Evolutionary conservation across 2,888 invertebrate species (phyloP), one percentile per base, ranked within the genome.

Genomic region (Andrena marginata): DNA sequence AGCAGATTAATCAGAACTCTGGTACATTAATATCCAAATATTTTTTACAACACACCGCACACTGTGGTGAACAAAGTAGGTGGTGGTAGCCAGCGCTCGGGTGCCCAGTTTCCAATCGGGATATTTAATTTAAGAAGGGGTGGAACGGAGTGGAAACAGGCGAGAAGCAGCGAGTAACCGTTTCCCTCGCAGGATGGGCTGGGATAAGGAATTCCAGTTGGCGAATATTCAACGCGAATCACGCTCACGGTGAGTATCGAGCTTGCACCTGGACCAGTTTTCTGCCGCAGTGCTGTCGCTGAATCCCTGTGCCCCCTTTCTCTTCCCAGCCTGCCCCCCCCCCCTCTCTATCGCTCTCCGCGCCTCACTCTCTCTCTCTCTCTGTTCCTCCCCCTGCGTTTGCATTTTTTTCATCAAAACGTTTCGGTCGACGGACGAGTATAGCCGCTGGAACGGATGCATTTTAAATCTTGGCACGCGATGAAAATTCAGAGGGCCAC

Each of bases 341-440:
- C 6, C 51, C 29, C 48, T 23, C n/a, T 59, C n/a, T 33, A n/a
- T 4, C 63, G 35, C 31, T 23, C 23, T 33, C 20, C 20, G 62
- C 13, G 31, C 33, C 33, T 23, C 31, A 42, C 60, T 51, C 72
- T 56, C 72, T n/a, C 56, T 73, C 62, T 23, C 23, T 23, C 23
- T 23, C 72, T n/a, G 56, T 73, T 54, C 63, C 68, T 60, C 60
- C 23, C 51, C 72, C 77, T 71, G 75, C 80, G 85, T 87, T 87
- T 86, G 80, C 87, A 85, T 87, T 87, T 87, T 86, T 87, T 87
- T 87, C 85, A 86, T 87, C 86, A 85, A 87, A 86, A 78, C 85
- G 82, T 85, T 86, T 85, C 78, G 71, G 67, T 77, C 71, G 71
- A 64, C 83, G 59, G 29, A 71, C 71, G 72, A 54, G 67, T 48